Evolutionary conservation across 1,140 invertebrate species (phyloP).

Genomic region (Lysiphlebus fabarum): DNA sequence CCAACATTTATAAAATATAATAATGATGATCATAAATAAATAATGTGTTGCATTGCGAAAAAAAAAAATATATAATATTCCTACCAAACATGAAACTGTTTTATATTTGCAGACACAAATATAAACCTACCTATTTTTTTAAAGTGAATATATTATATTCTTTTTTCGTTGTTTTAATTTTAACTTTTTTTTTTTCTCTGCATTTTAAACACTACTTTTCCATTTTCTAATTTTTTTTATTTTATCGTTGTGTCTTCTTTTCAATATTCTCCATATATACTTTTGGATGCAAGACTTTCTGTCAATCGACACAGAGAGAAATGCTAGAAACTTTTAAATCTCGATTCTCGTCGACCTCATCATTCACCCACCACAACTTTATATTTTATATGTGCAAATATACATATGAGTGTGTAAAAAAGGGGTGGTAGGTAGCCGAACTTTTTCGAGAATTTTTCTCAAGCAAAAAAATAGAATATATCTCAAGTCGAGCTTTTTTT

Average conservation of each 20-base stretch:
- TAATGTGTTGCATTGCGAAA: neutral
- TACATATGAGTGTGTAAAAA: neutral
- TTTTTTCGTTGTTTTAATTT: too few species aligned
- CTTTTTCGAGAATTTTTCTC: constrained; percentile 6
- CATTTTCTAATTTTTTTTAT: constrained; percentile 2
- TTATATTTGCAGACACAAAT: too few species aligned
- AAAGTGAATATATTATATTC: too few species aligned
- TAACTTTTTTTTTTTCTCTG: too few species aligned
- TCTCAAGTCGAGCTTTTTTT: constrained; percentile 17
- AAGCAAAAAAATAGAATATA: constrained; percentile 17
- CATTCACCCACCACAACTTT: constrained; percentile 15
- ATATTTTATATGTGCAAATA: neutral
- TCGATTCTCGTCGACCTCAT: constrained; percentile 16
- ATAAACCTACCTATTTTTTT: too few species aligned
- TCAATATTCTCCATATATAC: neutral
- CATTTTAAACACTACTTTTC: too few species aligned
- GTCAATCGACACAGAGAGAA: neutral
- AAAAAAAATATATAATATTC: too few species aligned
- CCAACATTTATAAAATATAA: neutral
- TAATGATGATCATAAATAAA: neutral
- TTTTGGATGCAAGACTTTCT: neutral
- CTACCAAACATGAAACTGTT: too few species aligned
- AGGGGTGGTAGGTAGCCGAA: neutral
- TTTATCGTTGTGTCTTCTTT: neutral
- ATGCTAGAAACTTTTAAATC: constrained; percentile 12